phyloP scores from a whole-genome alignment of 2,797 vertebrate species.

The Acanthurus leucopareius region DNA sequence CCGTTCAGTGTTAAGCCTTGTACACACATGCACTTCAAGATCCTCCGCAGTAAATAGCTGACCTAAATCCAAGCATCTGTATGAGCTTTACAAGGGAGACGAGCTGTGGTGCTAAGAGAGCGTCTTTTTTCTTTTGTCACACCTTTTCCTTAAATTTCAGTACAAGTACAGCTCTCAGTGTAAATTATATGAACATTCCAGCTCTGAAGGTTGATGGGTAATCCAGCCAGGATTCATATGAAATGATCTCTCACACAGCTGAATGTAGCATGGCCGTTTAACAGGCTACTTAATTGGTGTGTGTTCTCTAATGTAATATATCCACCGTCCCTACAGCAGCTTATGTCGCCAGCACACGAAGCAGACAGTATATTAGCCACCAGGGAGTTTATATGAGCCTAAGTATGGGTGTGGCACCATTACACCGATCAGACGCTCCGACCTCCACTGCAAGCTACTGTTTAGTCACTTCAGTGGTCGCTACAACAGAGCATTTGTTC shows the following conservation, averaged over 20 bases:
- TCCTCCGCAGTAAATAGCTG: conserved; percentile 83
- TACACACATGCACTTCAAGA: conserved; percentile 59
- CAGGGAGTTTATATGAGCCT: conserved; percentile 21
- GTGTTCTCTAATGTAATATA: neutral
- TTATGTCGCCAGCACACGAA: conserved; percentile 41
- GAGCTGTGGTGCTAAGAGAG: conserved; percentile 28
- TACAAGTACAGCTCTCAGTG: neutral
- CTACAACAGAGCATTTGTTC: neutral
- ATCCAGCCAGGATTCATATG: conserved; percentile 31
- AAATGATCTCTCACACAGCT: conserved; percentile 14
- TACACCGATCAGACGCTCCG: conserved; percentile 27
- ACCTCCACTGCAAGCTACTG: conserved; percentile 7
- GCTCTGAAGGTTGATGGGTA: neutral
- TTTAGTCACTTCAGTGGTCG: neutral
- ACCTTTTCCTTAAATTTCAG: conserved; percentile 36
- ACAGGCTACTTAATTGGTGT: conserved; percentile 9
- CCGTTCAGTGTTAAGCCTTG: conserved; percentile 58
- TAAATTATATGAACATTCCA: conserved; percentile 15
- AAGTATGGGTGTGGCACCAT: conserved; percentile 6
- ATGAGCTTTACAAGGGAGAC: conserved; percentile 64
- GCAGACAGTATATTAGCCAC: conserved; percentile 35
- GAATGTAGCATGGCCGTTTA: conserved; percentile 21
- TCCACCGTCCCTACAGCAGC: neutral
- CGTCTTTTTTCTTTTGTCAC: conserved; percentile 30
- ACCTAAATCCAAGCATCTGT: conserved; percentile 82